These are phyloP conservation scores for Lepisosteus osseus DNA, from an alignment of 2,113 vertebrate species.

Conservation along the genomic window DNA sequence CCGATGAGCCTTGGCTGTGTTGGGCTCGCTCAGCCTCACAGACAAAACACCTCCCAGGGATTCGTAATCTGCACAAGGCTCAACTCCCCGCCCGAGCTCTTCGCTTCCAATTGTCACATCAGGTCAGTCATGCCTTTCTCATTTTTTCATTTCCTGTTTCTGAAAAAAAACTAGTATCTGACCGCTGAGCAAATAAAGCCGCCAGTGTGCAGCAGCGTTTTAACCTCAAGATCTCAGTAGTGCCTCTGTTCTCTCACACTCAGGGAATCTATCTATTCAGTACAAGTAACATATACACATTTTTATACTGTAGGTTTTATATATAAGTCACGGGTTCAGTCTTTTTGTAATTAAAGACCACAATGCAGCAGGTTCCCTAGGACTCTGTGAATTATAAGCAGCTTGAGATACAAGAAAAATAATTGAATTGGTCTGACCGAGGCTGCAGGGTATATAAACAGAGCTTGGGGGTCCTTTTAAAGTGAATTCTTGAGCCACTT, in stretches of 20 bases:
- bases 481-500: no score
- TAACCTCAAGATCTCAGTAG: no score
- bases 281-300: no score
- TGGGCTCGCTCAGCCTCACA: background rate
- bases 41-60: background rate
- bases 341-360: no score
- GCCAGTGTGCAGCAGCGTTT: background rate
- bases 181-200: background rate
- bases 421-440: no score
- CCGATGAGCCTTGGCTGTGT: background rate
- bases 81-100: background rate
- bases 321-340: background rate
- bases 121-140: background rate
- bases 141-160: constrained; percentile 7
- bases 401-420: no score
- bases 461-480: no score
- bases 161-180: background rate
- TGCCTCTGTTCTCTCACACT: no score
- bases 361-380: no score
- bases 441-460: no score
- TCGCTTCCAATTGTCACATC: background rate
- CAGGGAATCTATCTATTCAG: no score
- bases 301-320: background rate
- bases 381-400: no score
- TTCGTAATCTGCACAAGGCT: background rate